phyloP scores from a whole-genome alignment of 1,140 invertebrate species.

The Drosophila sechellia region DNA sequence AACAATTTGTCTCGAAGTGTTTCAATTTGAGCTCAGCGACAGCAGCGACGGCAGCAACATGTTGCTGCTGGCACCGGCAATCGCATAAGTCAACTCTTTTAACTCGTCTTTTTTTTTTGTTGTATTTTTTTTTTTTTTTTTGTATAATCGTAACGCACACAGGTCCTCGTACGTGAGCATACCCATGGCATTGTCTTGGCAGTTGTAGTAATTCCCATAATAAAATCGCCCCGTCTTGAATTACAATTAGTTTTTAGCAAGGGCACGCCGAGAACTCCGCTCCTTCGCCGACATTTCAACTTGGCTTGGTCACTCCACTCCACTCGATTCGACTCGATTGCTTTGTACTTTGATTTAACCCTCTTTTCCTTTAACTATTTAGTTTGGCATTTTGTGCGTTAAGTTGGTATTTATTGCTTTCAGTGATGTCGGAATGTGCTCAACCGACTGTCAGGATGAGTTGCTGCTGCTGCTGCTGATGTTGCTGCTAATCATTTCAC shows the following conservation, averaged over 20 bases:
- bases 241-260: constrained; percentile 82
- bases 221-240: constrained; percentile 84
- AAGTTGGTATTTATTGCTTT: constrained; percentile 85
- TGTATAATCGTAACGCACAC: constrained; percentile 29
- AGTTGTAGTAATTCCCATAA: constrained; percentile 83
- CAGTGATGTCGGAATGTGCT: constrained; percentile 83
- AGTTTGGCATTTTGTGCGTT: constrained; percentile 84
- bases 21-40: constrained; percentile 74
- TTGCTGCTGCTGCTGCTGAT: constrained; percentile 31
- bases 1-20: constrained; percentile 84
- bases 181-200: constrained; percentile 55
- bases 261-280: constrained; percentile 40
- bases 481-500: constrained; percentile 75
- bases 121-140: background rate
- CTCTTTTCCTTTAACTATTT: constrained; percentile 76
- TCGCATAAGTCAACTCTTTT: constrained; percentile 77
- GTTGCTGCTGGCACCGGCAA: constrained; percentile 65
- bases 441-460: constrained; percentile 70
- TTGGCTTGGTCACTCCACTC: constrained; percentile 21
- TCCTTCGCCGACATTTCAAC: constrained; percentile 5
- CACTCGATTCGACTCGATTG: constrained; percentile 4
- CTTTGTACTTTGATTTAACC: constrained; percentile 32
- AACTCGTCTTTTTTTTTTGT: background rate
- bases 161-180: constrained; percentile 35
- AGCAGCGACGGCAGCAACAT: constrained; percentile 47